Percentiles rank a stretch among this genome's conserved stretches.
Evolutionary conservation across 2,797 vertebrate genomes (phyloP).

Genomic region (Gallirallus australis): DNA sequence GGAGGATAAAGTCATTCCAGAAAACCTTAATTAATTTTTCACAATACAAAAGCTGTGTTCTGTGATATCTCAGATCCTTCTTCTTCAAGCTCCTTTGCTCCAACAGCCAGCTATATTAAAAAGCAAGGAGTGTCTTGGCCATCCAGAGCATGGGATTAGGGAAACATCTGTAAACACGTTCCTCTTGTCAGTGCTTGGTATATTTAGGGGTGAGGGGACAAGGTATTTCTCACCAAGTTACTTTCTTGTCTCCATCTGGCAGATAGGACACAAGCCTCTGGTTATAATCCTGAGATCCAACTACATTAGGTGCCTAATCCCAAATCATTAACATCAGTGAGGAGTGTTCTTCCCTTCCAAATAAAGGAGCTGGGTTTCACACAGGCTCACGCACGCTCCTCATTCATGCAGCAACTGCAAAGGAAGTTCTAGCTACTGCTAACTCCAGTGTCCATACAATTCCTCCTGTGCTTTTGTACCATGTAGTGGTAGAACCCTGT

Average conservation of each 20-base stretch:
- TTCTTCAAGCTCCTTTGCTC: not conserved
- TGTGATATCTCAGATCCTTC: not conserved
- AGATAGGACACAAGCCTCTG: not conserved
- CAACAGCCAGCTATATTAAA: not conserved
- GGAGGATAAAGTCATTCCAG: not conserved
- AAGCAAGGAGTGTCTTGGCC: not conserved
- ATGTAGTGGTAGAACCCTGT: not conserved
- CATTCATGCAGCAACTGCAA: not conserved
- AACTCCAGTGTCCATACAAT: not conserved
- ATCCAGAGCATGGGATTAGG: not conserved
- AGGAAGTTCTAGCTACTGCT: not conserved
- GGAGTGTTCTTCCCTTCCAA: not conserved
- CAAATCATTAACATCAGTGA: not conserved
- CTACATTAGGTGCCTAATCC: not conserved
- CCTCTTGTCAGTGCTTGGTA: not conserved
- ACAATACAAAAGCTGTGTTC: not conserved
- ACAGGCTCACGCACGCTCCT: not conserved
- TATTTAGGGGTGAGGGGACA: not conserved
- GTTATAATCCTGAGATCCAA: not conserved
- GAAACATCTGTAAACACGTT: not conserved
- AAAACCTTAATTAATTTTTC: not conserved
- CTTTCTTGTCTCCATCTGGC: not conserved
- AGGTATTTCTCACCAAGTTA: not conserved
- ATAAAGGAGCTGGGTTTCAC: not conserved
- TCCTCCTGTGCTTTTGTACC: not conserved